A percentile compares a stretch with the other conserved stretches of the same genome.
Evolutionary conservation across 1,140 invertebrate genomes (phyloP).

Genomic region (Daktulosphaira vitifoliae): DNA sequence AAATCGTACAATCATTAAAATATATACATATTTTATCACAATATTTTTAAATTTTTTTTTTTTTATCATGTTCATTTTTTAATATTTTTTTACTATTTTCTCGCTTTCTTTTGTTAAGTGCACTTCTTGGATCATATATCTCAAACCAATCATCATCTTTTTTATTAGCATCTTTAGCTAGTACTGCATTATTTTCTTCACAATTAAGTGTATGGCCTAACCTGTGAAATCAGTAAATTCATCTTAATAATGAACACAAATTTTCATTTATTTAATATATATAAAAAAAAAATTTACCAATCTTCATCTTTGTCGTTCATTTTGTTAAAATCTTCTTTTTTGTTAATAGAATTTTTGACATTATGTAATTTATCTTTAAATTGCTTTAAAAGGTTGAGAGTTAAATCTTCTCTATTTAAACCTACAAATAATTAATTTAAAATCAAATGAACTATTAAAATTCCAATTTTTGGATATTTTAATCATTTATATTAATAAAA

Average conservation of each 20-base stretch:
- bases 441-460: background rate
- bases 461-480: too few relatives aligned
- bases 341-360: background rate
- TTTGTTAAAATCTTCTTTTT: background rate
- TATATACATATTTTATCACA: too few relatives aligned
- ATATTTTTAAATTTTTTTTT: too few relatives aligned
- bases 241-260: too few relatives aligned
- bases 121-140: conserved; percentile 90
- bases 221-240: too few relatives aligned
- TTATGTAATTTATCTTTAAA: conserved; percentile 23
- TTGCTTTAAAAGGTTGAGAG: conserved; percentile 5
- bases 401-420: conserved; percentile 11
- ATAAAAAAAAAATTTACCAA: conserved; percentile 5
- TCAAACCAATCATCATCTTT: conserved; percentile 94
- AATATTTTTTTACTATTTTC: conserved; percentile 47
- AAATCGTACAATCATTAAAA: too few relatives aligned
- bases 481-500: too few relatives aligned
- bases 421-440: background rate
- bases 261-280: too few relatives aligned
- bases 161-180: conserved; percentile 92
- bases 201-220: conserved; percentile 71
- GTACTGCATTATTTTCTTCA: conserved; percentile 61
- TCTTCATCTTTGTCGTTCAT: conserved; percentile 8
- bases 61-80: conserved; percentile 16
- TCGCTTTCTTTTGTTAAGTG: conserved; percentile 80